Conservation (phyloP, 2,797 vertebrate species). For the Anomalospiza imberbis region DNA sequence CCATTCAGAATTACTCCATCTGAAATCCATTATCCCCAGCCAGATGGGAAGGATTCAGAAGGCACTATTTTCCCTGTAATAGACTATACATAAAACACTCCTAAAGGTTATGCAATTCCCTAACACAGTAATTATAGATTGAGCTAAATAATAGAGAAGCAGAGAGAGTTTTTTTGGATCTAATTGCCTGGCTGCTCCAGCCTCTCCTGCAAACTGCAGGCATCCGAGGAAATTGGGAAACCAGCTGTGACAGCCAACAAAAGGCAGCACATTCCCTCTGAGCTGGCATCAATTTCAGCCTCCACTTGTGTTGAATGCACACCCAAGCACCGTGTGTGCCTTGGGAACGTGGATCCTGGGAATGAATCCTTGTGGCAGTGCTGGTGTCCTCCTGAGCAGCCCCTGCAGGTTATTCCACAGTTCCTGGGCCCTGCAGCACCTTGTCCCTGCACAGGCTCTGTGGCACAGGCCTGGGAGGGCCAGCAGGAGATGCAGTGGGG, state of each 20-base stretch:
- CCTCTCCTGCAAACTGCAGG: neutral
- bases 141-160: constrained; percentile 55
- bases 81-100: constrained; percentile 5
- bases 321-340: neutral
- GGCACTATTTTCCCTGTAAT: neutral
- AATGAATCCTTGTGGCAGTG: neutral
- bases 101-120: constrained; percentile 29
- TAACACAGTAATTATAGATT: constrained; percentile 29
- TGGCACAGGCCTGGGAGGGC: neutral
- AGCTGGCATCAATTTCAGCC: neutral
- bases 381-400: neutral
- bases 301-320: neutral
- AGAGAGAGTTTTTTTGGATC: neutral
- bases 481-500: neutral
- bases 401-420: fast-evolving
- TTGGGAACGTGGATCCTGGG: neutral
- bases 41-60: constrained; percentile 15
- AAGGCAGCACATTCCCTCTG: neutral
- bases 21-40: neutral
- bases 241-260: neutral
- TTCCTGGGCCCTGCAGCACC: neutral
- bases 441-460: neutral
- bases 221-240: neutral
- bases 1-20: neutral
- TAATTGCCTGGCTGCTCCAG: constrained; percentile 38